Percentiles rank a stretch among this genome's conserved stretches.
phyloP scores from a whole-genome alignment of 2,888 invertebrate species.

The Chironomus riparius region DNA sequence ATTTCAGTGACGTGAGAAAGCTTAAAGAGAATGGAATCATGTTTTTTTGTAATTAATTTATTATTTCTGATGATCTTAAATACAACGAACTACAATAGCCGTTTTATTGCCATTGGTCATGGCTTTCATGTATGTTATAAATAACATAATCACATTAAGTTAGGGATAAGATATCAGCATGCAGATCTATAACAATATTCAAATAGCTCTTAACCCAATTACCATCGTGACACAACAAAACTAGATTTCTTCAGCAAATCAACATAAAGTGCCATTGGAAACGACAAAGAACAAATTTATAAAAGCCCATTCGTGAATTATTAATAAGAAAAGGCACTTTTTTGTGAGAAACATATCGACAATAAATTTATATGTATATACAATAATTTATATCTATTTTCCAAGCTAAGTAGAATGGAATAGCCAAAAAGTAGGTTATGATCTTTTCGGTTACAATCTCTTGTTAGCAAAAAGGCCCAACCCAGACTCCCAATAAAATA shows the following conservation, averaged over 20 bases:
- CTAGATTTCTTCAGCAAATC: neutral
- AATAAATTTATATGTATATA: no score
- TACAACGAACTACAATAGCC: no score
- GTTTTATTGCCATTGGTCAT: no score
- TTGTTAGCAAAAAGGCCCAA: neutral
- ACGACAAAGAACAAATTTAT: neutral
- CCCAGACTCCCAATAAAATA: neutral
- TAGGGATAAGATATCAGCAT: neutral
- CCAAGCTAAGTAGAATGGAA: neutral
- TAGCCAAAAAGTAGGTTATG: slow-evolving; percentile 8
- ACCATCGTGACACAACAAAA: neutral
- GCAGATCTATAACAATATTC: neutral
- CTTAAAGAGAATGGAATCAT: no score
- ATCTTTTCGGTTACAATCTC: neutral
- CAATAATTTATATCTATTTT: no score
- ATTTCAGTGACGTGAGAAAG: no score
- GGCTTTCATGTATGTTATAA: neutral
- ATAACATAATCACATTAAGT: neutral
- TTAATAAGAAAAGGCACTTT: neutral
- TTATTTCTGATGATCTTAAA: no score
- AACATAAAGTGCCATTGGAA: neutral
- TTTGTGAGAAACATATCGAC: neutral
- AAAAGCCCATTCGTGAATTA: neutral
- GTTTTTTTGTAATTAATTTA: no score
- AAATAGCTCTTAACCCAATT: neutral